Evolutionary conservation across 2,113 vertebrate genomes (phyloP).

Genomic region (Chelonoidis abingdonii): DNA sequence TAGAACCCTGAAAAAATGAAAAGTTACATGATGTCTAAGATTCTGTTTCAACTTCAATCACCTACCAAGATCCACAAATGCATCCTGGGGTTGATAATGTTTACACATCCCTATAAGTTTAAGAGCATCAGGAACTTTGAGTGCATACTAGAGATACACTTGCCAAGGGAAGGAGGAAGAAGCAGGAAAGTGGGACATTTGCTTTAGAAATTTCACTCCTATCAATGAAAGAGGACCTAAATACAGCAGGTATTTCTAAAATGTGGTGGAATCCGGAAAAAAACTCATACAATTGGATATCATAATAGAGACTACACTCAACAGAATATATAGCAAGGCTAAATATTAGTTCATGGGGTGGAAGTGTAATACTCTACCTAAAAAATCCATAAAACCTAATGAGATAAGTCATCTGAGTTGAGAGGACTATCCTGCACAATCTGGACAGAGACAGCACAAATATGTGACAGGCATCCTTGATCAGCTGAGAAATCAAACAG

Average conservation of each 20-base stretch:
- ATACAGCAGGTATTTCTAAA: neutral
- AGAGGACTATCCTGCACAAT: neutral
- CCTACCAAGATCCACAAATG: neutral
- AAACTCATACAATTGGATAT: neutral
- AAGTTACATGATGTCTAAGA: neutral
- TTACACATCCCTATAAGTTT: neutral
- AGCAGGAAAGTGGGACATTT: neutral
- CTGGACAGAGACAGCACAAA: conserved; percentile 15
- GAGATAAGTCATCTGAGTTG: neutral
- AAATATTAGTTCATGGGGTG: neutral
- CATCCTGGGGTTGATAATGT: accelerated
- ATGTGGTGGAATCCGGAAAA: neutral
- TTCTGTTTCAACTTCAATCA: neutral
- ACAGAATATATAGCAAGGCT: neutral
- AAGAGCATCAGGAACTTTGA: neutral
- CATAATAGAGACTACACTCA: neutral
- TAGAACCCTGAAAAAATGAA: neutral
- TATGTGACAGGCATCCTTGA: neutral
- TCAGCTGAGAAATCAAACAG: conserved; percentile 29
- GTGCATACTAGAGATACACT: neutral
- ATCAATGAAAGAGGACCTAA: neutral
- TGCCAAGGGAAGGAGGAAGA: neutral
- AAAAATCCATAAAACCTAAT: neutral
- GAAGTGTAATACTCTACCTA: neutral
- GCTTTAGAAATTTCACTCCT: neutral